These are phyloP conservation scores for Eupithecia dodoneata DNA, from an alignment of 2,888 invertebrate genomes.

Conservation along the genomic window DNA sequence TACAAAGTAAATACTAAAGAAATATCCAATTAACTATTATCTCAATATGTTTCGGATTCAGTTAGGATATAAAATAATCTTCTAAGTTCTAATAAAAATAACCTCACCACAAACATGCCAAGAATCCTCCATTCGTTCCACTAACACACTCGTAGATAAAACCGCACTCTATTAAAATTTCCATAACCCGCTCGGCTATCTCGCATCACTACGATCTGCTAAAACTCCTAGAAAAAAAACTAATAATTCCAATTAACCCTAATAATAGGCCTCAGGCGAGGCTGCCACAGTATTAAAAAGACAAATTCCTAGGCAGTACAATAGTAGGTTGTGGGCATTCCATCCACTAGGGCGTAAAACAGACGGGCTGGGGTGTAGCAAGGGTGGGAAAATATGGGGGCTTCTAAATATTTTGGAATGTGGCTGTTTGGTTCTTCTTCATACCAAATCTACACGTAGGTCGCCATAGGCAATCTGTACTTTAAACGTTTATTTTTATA, in stretches of 20 bases:
- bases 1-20: neutral
- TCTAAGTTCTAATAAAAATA: neutral
- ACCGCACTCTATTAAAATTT: slow-evolving; percentile 67
- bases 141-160: slow-evolving; percentile 30
- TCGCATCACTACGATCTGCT: slow-evolving; percentile 72
- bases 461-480: too few species aligned
- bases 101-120: neutral
- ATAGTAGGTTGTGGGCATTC: slow-evolving; percentile 80
- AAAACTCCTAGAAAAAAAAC: slow-evolving; percentile 78
- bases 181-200: slow-evolving; percentile 72
- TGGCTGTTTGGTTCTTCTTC: neutral
- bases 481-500: too few species aligned
- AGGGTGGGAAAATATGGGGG: neutral
- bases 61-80: neutral
- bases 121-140: neutral
- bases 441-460: too few species aligned
- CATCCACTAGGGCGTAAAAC: slow-evolving; percentile 46
- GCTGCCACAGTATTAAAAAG: slow-evolving; percentile 79
- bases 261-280: slow-evolving; percentile 79
- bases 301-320: slow-evolving; percentile 82
- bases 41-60: neutral
- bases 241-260: slow-evolving; percentile 84
- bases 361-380: slow-evolving; percentile 10
- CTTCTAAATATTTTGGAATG: neutral
- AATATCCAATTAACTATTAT: neutral